Percentiles rank a stretch among this genome's conserved stretches.
These are phyloP conservation scores for Dolichallabes microphthalmus DNA, from an alignment of 2,113 vertebrate species.

Conservation along the genomic window DNA sequence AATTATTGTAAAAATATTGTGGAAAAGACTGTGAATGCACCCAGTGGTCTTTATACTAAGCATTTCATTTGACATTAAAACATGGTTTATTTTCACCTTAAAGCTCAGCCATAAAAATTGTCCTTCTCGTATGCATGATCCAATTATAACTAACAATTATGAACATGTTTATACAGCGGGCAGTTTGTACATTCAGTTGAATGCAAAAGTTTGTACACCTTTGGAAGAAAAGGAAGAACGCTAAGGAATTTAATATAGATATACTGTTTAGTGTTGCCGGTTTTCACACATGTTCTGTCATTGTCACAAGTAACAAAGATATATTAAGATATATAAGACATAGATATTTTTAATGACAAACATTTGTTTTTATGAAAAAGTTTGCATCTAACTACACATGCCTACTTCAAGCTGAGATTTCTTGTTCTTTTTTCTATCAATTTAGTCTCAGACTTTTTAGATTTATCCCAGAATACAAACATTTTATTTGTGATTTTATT, in stretches of 20 bases:
- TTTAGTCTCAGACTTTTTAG: neutral
- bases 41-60: neutral
- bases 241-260: neutral
- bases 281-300: neutral
- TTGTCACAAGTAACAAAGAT: neutral
- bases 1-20: conserved; percentile 11
- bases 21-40: conserved; percentile 5
- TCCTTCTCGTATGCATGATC: conserved; percentile 5
- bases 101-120: neutral
- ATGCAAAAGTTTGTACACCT: neutral
- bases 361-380: neutral
- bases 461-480: neutral
- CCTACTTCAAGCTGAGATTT: neutral
- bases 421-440: neutral
- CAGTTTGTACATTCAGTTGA: neutral
- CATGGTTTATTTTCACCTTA: neutral
- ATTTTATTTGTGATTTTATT: neutral
- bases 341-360: neutral
- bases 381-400: neutral
- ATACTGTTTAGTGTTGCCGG: neutral
- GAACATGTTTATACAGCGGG: neutral
- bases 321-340: no score
- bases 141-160: neutral
- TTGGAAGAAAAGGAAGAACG: neutral
- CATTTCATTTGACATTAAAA: conserved; percentile 4